Evolutionary conservation across 2,113 vertebrate species (phyloP), one percentile per base, ranked within the genome.

Genomic region (Cheilinus undulatus): DNA sequence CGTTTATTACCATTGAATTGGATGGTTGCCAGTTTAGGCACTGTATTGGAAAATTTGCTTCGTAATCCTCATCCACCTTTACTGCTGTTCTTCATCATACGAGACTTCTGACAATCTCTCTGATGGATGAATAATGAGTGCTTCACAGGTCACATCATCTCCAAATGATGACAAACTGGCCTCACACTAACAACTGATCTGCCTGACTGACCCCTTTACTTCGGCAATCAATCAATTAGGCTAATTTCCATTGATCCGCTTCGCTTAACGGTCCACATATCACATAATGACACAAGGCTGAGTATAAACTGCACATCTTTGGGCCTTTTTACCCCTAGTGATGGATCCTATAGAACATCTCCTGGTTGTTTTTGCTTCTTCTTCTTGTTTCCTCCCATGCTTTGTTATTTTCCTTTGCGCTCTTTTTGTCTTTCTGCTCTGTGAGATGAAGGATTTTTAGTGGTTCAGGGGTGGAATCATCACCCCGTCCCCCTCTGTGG

Each of bases 101-200:
- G 28, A 24, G 22, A 24, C 32, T 48, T 67, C 40, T 85, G 79
- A 85, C 78, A 60, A 13, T 70, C 62, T 79, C 57, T 45, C 36
- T 53, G 53, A 64, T 49, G 22, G 58, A 76, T 62, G 42, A 85
- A 57, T 78, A 76, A 86, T 64, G 85, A 82, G 60, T 0, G 27
- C 36, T 66, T 80, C 77, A 72, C 67, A 63, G 76, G 76, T 80
- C 80, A 72, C 68, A 62, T 67, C 56, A 24, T 69, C 43, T 10
- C 13, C 2, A 46, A 66, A 83, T 65, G 81, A 88, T 88, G 86
- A 88, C 83, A 90, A 86, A 89, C 75, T 58, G 83, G 75, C 64
- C 69, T 80, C 64, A n/a, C 43, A 9, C 72, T 76, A 58, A 58
- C 52, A 72, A 30, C 34, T 42, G 36, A 57, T 68, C 48, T 28